Evolutionary conservation across 2,113 vertebrate species (phyloP), one percentile per base, ranked within the genome.

Genomic region (Anser brachyrhynchus): DNA sequence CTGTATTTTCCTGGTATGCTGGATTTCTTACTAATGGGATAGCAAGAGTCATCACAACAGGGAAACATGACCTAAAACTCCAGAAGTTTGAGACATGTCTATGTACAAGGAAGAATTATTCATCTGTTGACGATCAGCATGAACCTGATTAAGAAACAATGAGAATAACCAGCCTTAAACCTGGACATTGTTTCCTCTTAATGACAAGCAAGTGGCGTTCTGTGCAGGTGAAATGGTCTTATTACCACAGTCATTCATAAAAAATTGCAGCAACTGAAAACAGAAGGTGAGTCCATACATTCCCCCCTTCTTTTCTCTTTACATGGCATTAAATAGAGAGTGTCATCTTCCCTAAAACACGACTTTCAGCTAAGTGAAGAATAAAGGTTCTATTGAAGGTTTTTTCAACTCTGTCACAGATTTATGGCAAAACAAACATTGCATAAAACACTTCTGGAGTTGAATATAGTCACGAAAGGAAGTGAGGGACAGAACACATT

Each of bases 381-480:
- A 86, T 74, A 94, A 89, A 61, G 77, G 49, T 13, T 84, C 62
- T 77, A 74, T 89, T 94, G 95, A 95, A 62, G 87, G 26, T 51
- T 51, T 51, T 25, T 85, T 93, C 22, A 9, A 46, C 84, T 61
- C 86, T 92, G 83, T 71, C 39, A 0, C 29, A 64, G 61, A 52
- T 13, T 4, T 18, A 37, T 80, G 92, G 92, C 87, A 96, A 95
- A 97, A 75, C 89, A 95, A 96, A 95, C 91, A 89, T 76, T 82
- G 70, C 62, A 87, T 82, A 49, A 87, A 97, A 92, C 87, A 54
- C 21, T 57, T 61, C 92, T 91, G 95, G 89, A 9, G 87, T 91
- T 89, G 82, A 87, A 92, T 43, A 62, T 44, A 87, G 80, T 72
- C 39, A 79, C 2, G 9, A 66, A 82, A 95, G 71, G 71, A 93